Evolutionary conservation across 2,797 vertebrate genomes (phyloP).

Genomic region (Hippoglossus hippoglossus): DNA sequence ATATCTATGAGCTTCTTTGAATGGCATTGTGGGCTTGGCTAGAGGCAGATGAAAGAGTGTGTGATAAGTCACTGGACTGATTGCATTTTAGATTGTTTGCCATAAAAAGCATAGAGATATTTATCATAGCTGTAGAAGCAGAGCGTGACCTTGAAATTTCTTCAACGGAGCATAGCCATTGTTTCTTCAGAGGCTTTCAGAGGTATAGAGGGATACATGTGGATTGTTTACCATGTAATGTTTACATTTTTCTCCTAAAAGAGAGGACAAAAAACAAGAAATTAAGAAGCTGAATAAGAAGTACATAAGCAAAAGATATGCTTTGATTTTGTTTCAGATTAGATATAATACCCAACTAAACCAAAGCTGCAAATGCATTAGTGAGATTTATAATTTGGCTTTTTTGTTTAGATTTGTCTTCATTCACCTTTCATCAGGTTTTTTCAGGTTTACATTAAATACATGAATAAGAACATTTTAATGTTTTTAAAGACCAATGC

Average conservation of each 20-base stretch:
- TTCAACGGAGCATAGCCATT: neutral
- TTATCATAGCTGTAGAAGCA: constrained; percentile 33
- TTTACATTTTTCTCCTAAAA: too few relatives aligned
- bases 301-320: neutral
- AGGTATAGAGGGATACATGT: neutral
- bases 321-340: neutral
- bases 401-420: neutral
- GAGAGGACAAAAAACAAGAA: neutral
- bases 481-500: too few relatives aligned
- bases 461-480: too few relatives aligned
- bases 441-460: neutral
- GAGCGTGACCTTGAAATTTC: constrained; percentile 16
- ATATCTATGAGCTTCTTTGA: constrained; percentile 53
- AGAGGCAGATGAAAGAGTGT: constrained; percentile 11
- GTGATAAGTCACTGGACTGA: constrained; percentile 24
- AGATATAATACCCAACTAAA: neutral
- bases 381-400: neutral
- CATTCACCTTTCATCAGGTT: neutral
- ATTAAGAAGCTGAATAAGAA: neutral
- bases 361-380: neutral
- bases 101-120: constrained; percentile 14
- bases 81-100: neutral
- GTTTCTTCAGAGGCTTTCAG: neutral
- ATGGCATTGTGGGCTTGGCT: constrained; percentile 33
- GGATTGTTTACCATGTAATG: neutral